Conservation (phyloP, 2,797 vertebrate species). For the Aplochiton taeniatus region DNA sequence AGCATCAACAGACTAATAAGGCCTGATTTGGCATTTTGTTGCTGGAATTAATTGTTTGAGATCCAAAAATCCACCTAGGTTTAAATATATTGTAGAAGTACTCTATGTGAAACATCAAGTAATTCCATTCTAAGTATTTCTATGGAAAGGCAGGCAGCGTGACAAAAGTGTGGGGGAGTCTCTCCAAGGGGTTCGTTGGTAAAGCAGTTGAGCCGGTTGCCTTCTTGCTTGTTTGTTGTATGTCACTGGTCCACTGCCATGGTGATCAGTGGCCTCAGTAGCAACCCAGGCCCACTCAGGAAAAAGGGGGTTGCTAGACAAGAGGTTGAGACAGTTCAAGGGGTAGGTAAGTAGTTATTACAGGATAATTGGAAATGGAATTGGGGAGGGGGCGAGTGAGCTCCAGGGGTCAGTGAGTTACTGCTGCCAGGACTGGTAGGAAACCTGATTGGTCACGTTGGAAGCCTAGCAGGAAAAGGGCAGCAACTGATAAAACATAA, state of each 20-base stretch:
- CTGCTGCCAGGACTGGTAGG: slow-evolving; percentile 65
- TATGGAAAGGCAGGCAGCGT: too few species aligned
- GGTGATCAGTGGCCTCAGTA: slow-evolving; percentile 24
- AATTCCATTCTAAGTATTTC: too few species aligned
- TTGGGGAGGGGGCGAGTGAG: slow-evolving; percentile 47
- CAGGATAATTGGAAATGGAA: slow-evolving; percentile 60
- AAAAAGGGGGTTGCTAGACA: slow-evolving; percentile 45
- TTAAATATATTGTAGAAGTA: too few species aligned
- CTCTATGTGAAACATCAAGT: too few species aligned
- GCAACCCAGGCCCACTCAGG: slow-evolving; percentile 9
- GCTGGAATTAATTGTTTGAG: too few species aligned
- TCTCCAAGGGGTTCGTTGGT: too few species aligned
- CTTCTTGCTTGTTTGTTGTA: slow-evolving; percentile 12
- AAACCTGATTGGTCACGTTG: slow-evolving; percentile 72
- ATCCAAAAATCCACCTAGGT: too few species aligned
- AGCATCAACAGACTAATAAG: too few species aligned
- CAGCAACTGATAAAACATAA: slow-evolving; percentile 76
- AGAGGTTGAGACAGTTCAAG: slow-evolving; percentile 65
- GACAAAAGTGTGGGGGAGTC: too few species aligned
- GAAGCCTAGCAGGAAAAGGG: slow-evolving; percentile 74
- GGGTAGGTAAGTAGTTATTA: slow-evolving; percentile 61
- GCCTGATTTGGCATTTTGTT: too few species aligned
- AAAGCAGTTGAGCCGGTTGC: background rate
- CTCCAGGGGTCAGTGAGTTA: slow-evolving; percentile 67
- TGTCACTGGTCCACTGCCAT: slow-evolving; percentile 25